phyloP scores from a whole-genome alignment of 2,888 invertebrate species.

The Tachystola acroxantha region DNA sequence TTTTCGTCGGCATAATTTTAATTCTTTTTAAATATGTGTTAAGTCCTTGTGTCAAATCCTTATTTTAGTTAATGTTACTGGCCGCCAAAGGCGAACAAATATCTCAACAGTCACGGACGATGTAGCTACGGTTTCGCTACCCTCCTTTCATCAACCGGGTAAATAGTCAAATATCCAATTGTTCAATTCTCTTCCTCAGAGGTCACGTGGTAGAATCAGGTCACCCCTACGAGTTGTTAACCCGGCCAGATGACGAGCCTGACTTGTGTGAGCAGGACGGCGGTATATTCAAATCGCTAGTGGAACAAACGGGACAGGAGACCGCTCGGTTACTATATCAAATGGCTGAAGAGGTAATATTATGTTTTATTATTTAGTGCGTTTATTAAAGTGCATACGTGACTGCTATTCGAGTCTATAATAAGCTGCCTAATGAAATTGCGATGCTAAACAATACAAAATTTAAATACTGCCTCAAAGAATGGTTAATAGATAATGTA shows the following conservation, averaged over 20 bases:
- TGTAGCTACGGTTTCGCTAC: background rate
- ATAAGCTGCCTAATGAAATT: too few relatives aligned
- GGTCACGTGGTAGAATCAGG: constrained; percentile 83
- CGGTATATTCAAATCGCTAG: constrained; percentile 81
- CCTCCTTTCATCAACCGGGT: background rate
- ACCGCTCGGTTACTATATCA: constrained; percentile 75
- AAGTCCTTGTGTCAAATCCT: too few relatives aligned
- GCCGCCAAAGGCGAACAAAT: too few relatives aligned
- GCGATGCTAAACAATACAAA: too few relatives aligned
- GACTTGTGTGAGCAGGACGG: constrained; percentile 41
- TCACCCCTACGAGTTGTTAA: constrained; percentile 83
- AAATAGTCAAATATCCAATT: background rate
- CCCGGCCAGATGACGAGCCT: constrained; percentile 10
- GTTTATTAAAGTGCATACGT: too few relatives aligned
- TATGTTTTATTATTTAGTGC: background rate
- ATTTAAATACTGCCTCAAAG: too few relatives aligned
- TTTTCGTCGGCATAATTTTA: too few relatives aligned
- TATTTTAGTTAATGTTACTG: too few relatives aligned
- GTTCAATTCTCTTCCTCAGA: constrained; percentile 26
- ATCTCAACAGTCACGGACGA: too few relatives aligned
- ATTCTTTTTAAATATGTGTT: too few relatives aligned
- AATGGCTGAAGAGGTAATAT: constrained; percentile 76
- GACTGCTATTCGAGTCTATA: too few relatives aligned
- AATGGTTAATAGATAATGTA: too few relatives aligned
- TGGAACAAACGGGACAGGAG: constrained; percentile 82